Evolutionary conservation across 2,888 invertebrate species (phyloP).

Genomic region (Corythucha ciliata): DNA sequence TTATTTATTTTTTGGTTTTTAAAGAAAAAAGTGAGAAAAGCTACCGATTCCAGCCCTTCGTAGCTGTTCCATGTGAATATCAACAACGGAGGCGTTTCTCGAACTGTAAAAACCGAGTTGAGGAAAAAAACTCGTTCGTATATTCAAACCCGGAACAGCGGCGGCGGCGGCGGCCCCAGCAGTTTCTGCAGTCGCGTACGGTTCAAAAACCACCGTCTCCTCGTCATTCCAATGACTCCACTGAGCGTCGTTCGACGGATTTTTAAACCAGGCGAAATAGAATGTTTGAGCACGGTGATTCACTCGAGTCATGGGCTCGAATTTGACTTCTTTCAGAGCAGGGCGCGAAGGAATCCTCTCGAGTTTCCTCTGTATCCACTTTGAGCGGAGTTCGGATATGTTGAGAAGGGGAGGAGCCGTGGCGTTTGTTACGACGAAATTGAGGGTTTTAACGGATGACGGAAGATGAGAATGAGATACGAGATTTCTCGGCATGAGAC

Average conservation of each 20-base stretch:
- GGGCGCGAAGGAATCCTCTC: constrained; percentile 35
- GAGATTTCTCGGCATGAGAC: no score
- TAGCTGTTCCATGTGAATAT: constrained; percentile 52
- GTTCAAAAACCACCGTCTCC: constrained; percentile 38
- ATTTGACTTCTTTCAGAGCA: constrained; percentile 15
- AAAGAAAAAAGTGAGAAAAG: constrained; percentile 4
- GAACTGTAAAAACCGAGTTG: constrained; percentile 48
- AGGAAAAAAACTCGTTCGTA: constrained; percentile 47
- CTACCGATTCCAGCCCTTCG: constrained; percentile 48
- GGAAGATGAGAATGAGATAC: no score
- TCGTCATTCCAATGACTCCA: constrained; percentile 18
- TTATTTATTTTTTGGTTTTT: constrained; percentile 2
- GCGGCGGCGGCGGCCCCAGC: constrained; percentile 3
- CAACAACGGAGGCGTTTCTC: constrained; percentile 44
- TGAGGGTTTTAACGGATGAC: no score
- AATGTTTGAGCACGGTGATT: constrained; percentile 40
- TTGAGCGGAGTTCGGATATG: constrained; percentile 36
- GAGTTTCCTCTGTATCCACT: constrained; percentile 37
- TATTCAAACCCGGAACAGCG: constrained; percentile 38
- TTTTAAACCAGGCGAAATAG: constrained; percentile 40
- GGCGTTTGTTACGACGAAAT: no score
- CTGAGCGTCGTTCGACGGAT: not conserved
- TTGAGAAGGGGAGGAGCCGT: no score
- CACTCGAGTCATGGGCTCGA: constrained; percentile 24
- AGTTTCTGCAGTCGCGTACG: constrained; percentile 43